Evolutionary conservation across 2,888 invertebrate genomes (phyloP).

Genomic region (Podotricha telesiphe): DNA sequence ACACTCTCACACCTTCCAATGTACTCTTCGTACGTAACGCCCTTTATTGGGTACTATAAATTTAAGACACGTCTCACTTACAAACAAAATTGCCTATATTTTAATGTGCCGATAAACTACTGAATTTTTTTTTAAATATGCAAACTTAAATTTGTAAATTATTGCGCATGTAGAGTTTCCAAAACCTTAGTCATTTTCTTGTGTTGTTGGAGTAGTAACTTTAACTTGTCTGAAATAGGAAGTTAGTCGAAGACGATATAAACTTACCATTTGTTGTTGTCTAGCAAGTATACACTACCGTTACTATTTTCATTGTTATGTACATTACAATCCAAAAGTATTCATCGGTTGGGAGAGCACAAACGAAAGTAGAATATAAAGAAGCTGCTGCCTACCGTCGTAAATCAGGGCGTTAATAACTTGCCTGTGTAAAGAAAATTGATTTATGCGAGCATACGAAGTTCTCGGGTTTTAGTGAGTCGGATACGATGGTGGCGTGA

Average conservation of each 20-base stretch:
- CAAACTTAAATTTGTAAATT: neutral
- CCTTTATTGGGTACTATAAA: conserved; percentile 53
- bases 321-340: conserved; percentile 21
- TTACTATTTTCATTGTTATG: conserved; percentile 19
- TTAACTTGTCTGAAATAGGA: conserved; percentile 5
- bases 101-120: conserved; percentile 34
- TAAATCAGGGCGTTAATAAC: conserved; percentile 61
- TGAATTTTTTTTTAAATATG: conserved; percentile 17
- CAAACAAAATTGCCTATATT: conserved; percentile 31
- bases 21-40: conserved; percentile 54
- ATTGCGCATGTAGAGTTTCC: neutral
- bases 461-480: conserved; percentile 64
- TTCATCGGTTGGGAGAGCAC: conserved; percentile 25
- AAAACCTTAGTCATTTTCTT: conserved; percentile 1
- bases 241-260: conserved; percentile 11
- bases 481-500: conserved; percentile 56
- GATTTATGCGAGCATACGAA: conserved; percentile 71
- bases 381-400: conserved; percentile 30
- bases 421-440: conserved; percentile 67
- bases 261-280: conserved; percentile 16
- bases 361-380: conserved; percentile 25
- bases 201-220: neutral
- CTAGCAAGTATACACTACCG: conserved; percentile 2
- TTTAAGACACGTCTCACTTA: conserved; percentile 37
- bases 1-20: conserved; percentile 68